Percentiles rank a stretch among this genome's conserved stretches.
Conservation (phyloP, 2,888 invertebrate species). For the Drosophila silvestris region DNA sequence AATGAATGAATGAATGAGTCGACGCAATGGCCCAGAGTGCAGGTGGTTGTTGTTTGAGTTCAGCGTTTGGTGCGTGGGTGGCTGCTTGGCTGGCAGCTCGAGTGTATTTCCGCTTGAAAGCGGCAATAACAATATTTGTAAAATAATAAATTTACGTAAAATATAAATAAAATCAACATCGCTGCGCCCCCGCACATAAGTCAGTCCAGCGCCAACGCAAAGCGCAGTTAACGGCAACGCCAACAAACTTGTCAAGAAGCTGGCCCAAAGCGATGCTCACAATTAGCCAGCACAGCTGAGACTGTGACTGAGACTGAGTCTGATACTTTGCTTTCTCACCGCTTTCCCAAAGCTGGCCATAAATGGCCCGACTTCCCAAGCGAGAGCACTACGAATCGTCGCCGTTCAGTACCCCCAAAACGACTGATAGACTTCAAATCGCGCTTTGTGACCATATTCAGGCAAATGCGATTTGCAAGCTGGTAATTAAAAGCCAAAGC, state of each 20-base stretch:
- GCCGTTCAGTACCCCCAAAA: slow-evolving; percentile 29
- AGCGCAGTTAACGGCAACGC: slow-evolving; percentile 49
- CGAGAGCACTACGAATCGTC: slow-evolving; percentile 33
- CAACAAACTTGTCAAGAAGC: slow-evolving; percentile 63
- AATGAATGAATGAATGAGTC: slow-evolving; percentile 49
- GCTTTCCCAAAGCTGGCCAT: slow-evolving; percentile 73
- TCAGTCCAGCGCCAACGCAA: slow-evolving; percentile 48
- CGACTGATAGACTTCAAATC: slow-evolving; percentile 48
- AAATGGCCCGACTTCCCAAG: slow-evolving; percentile 72
- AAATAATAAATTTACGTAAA: slow-evolving; percentile 79
- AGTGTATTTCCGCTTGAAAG: slow-evolving; percentile 79
- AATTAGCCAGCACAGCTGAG: slow-evolving; percentile 62
- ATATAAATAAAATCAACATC: slow-evolving; percentile 72
- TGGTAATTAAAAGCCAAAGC: slow-evolving; percentile 75
- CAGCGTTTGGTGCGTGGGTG: slow-evolving; percentile 53
- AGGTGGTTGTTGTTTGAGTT: slow-evolving; percentile 62
- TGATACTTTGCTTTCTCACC: slow-evolving; percentile 66
- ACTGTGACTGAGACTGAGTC: slow-evolving; percentile 11
- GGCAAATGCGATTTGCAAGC: slow-evolving; percentile 73
- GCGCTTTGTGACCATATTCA: slow-evolving; percentile 72
- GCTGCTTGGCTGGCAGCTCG: slow-evolving; percentile 54
- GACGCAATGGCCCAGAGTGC: slow-evolving; percentile 51
- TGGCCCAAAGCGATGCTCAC: slow-evolving; percentile 74
- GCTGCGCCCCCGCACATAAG: slow-evolving; percentile 58
- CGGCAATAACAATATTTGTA: slow-evolving; percentile 78